Percentiles rank a stretch among this genome's conserved stretches.
These are phyloP conservation scores for Pseudachorutes palmiensis DNA, from an alignment of 1,140 invertebrate species.

Conservation along the genomic window DNA sequence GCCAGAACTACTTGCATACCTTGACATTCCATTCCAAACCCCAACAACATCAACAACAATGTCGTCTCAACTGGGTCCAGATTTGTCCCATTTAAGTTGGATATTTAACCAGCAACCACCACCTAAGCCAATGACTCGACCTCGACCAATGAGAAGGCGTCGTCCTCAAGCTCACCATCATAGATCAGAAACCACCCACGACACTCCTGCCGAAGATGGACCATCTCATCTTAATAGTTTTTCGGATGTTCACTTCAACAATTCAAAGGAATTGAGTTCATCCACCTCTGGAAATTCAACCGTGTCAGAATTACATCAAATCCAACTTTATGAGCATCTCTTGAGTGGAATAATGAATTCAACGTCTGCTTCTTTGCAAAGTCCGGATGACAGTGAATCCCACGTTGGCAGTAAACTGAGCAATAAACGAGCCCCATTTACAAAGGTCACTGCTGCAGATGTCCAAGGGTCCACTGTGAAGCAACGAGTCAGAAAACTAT, in stretches of 20 bases:
- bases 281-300: background rate
- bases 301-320: background rate
- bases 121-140: slow-evolving; percentile 24
- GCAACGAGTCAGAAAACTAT: slow-evolving; percentile 23
- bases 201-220: no score
- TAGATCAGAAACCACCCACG: background rate
- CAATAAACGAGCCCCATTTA: background rate
- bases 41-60: background rate
- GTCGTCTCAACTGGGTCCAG: background rate
- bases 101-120: slow-evolving; percentile 35
- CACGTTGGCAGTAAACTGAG: background rate
- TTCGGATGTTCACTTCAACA: background rate
- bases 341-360: background rate
- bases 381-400: background rate
- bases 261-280: background rate
- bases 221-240: background rate
- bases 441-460: background rate
- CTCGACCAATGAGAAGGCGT: background rate
- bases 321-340: background rate
- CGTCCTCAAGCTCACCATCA: background rate
- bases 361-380: background rate
- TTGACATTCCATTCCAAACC: background rate
- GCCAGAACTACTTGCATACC: background rate
- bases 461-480: background rate
- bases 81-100: slow-evolving; percentile 33